These are phyloP conservation scores for Eilema griseolum DNA, from an alignment of 2,888 invertebrate species.

Conservation along the genomic window DNA sequence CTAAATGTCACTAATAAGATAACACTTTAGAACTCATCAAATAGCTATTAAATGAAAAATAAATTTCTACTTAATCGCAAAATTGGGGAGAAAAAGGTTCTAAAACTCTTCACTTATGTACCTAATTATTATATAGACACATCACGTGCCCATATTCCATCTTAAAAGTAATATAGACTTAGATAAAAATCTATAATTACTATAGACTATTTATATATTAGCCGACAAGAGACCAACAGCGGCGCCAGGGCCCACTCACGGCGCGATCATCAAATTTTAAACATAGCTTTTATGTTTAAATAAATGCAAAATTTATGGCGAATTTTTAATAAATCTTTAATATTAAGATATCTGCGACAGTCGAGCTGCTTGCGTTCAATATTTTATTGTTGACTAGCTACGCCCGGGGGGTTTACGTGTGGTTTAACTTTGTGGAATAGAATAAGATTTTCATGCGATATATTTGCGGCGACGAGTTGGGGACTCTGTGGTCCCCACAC, in stretches of 20 bases:
- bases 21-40: background rate
- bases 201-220: constrained; percentile 39
- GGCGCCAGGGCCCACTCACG: constrained; percentile 45
- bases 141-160: constrained; percentile 21
- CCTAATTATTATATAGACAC: background rate
- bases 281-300: constrained; percentile 39
- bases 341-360: constrained; percentile 12
- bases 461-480: too few relatives aligned
- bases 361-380: background rate
- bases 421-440: background rate
- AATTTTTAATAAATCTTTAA: too few relatives aligned
- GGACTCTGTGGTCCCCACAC: too few relatives aligned
- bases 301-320: constrained; percentile 45
- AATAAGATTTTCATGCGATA: too few relatives aligned
- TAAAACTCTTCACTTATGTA: background rate
- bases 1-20: too few relatives aligned
- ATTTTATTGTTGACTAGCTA: background rate
- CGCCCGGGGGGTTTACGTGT: background rate
- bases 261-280: constrained; percentile 41
- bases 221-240: constrained; percentile 28
- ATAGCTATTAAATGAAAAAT: background rate
- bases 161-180: constrained; percentile 15
- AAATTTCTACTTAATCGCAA: too few relatives aligned
- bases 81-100: background rate
- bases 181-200: constrained; percentile 44